Evolutionary conservation across 2,888 invertebrate species (phyloP).

Genomic region (Beris chalybata): DNA sequence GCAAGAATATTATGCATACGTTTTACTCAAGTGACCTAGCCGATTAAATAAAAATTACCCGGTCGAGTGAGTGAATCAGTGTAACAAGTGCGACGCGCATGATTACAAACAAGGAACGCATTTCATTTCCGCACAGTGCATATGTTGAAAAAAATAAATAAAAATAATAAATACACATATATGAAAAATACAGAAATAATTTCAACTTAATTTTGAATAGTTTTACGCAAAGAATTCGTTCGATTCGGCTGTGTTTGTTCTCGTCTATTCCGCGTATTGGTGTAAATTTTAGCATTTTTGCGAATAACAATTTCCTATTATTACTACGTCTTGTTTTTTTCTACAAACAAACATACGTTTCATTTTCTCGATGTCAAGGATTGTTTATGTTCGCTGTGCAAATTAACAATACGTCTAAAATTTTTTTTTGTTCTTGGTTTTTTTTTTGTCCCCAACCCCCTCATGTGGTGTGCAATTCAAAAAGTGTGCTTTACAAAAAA

Average conservation of each 20-base stretch:
- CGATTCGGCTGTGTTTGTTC: no score
- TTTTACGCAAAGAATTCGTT: no score
- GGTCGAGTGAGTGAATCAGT: slow-evolving; percentile 28
- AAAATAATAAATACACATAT: slow-evolving; percentile 14
- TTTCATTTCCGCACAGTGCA: slow-evolving; percentile 30
- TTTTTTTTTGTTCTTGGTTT: no score
- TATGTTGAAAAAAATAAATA: slow-evolving; percentile 13
- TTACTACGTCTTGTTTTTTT: background rate
- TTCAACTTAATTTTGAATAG: no score
- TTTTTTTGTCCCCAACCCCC: no score
- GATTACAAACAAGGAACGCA: slow-evolving; percentile 22
- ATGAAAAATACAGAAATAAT: background rate
- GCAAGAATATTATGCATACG: background rate
- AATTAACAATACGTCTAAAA: no score
- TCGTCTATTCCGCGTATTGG: no score
- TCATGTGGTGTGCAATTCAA: no score
- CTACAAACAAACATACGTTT: background rate
- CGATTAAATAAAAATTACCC: background rate
- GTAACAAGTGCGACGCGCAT: slow-evolving; percentile 29
- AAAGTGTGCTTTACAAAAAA: background rate
- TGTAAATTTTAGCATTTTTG: no score
- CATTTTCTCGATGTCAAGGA: slow-evolving; percentile 3
- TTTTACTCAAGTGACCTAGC: background rate
- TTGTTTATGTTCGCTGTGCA: no score
- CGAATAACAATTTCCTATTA: background rate